Base-by-base conservation (phyloP, 2,888 invertebrate genomes). In the Molanna angustata region DNA sequence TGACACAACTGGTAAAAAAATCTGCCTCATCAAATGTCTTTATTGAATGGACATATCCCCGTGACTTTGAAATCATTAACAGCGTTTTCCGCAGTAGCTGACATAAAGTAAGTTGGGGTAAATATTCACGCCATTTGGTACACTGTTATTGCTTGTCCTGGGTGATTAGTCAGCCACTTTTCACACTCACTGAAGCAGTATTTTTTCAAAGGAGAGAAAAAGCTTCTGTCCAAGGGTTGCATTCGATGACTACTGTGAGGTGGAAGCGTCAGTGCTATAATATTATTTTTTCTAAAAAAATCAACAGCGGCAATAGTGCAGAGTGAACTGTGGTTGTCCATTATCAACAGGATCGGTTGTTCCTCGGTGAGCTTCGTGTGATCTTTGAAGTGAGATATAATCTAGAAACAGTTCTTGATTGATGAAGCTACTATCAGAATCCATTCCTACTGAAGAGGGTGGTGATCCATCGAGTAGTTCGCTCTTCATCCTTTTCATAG, bases 381-480 rank as follows among this genome's bases (percentile, higher is more conserved):
- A 17, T 56, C 19, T 4, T 16, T 19, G 14, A 49, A 49, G 43
- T 49, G 18, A 42, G 11, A 49, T 17, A 42, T 41, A 49, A n/a
- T 33, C 35, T 1, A 49, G 19, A 18, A 49, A 49, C 4, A 49
- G 27, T 4, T 43, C 49, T 18, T 49, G 32, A 21, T 43, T 43
- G 11, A 43, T 49, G 42, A 42, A 49, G 4, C 49, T 41, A 35
- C 17, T 35, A 20, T 49, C 32, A 11, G 43, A 49, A 33, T 62
- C 63, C 56, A 58, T 62, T 49, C 64, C 64, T 22, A 71, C 55
- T 4, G 69, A 64, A 27, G 66, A 65, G 54, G 63, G 50, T 58
- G 69, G 69, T 13, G 71, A 71, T 64, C 67, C 68, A 47, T 66
- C 66, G 56, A 69, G 65, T 7, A 73, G 62, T 1, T 57, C 53